Evolutionary conservation across 2,113 vertebrate genomes (phyloP).

Genomic region (Cololabis saira): DNA sequence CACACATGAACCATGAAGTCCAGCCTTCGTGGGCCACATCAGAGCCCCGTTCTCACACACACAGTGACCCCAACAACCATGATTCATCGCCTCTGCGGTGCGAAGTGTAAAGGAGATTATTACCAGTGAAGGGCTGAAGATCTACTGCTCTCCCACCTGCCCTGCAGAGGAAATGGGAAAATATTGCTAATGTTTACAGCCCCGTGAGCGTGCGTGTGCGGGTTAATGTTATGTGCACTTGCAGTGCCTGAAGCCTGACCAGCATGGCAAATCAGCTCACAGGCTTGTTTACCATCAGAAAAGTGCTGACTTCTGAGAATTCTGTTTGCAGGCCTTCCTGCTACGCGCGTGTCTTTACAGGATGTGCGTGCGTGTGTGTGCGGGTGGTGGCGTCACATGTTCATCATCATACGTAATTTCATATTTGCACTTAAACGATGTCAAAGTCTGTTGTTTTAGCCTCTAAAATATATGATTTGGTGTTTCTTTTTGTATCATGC

Average conservation of each 20-base stretch:
- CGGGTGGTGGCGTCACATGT: neutral
- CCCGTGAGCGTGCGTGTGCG: constrained; percentile 28
- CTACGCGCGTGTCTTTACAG: constrained; percentile 17
- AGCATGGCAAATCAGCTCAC: constrained; percentile 59
- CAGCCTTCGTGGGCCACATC: constrained; percentile 21
- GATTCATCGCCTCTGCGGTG: constrained; percentile 62
- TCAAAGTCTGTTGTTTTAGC: constrained; percentile 9
- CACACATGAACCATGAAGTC: constrained; percentile 10
- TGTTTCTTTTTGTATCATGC: neutral
- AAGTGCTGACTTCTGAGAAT: constrained; percentile 62
- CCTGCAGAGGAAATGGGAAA: constrained; percentile 67
- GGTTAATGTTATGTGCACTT: constrained; percentile 34
- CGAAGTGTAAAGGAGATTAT: constrained; percentile 73
- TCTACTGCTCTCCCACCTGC: constrained; percentile 55
- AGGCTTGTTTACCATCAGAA: constrained; percentile 46
- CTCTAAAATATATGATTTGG: constrained; percentile 4
- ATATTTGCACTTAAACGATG: constrained; percentile 40
- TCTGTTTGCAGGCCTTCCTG: constrained; percentile 34
- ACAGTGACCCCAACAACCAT: constrained; percentile 41
- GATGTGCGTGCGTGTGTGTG: neutral
- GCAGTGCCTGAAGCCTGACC: constrained; percentile 58
- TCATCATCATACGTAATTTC: constrained; percentile 15
- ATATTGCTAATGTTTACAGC: constrained; percentile 75
- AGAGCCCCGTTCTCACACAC: constrained; percentile 26
- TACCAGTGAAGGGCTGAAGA: constrained; percentile 68